These are phyloP conservation scores for Lethenteron reissneri DNA, from an alignment of 2,113 vertebrate species.

Conservation along the genomic window DNA sequence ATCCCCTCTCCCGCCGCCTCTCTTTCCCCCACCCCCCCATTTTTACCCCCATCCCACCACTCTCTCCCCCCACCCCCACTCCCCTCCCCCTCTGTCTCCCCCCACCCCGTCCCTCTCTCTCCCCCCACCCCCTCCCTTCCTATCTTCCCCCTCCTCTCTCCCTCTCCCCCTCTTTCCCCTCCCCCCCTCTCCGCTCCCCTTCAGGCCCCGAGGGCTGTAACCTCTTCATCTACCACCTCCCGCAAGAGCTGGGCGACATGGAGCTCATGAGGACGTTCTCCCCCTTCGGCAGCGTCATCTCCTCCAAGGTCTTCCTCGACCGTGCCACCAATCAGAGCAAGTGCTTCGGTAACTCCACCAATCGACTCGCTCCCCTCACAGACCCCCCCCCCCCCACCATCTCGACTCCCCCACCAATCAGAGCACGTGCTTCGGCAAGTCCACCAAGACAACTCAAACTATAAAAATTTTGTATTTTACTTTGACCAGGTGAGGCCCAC, in stretches of 20 bases:
- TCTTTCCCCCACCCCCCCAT: no score
- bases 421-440: slow-evolving; percentile 39
- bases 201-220: slow-evolving; percentile 95
- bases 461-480: no score
- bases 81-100: not conserved
- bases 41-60: no score
- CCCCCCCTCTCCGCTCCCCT: slow-evolving; percentile 9
- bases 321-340: slow-evolving; percentile 98
- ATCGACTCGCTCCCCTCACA: no score
- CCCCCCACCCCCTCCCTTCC: not conserved
- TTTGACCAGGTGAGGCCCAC: no score
- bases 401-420: no score
- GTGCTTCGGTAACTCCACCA: slow-evolving; percentile 65
- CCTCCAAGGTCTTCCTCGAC: slow-evolving; percentile 96
- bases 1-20: no score
- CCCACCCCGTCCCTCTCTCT: slow-evolving; percentile 9
- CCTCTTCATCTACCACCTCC: slow-evolving; percentile 99
- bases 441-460: no score
- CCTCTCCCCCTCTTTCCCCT: slow-evolving; percentile 14
- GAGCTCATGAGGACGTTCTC: slow-evolving; percentile 97
- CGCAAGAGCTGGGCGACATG: slow-evolving; percentile 88
- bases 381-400: slow-evolving; percentile 41
- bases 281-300: slow-evolving; percentile 92
- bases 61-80: no score
- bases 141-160: slow-evolving; percentile 9